Evolutionary conservation across 2,888 invertebrate genomes (phyloP).

Genomic region (Bellardia bayeri): DNA sequence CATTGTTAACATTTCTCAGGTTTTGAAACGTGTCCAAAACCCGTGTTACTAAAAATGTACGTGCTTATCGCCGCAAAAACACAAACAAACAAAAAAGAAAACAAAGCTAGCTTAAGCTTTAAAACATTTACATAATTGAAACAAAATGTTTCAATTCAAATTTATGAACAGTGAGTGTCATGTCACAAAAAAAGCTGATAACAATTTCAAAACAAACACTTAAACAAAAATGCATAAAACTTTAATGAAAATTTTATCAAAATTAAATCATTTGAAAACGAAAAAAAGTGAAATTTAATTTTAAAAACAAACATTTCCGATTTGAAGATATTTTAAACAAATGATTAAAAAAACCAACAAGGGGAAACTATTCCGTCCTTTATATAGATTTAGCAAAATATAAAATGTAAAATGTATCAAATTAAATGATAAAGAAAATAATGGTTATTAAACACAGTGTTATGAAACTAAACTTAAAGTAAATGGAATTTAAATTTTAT

Average conservation of each 20-base stretch:
- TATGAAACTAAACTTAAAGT: too few species aligned
- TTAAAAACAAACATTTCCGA: background rate
- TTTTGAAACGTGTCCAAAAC: conserved; percentile 15
- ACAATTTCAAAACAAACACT: background rate
- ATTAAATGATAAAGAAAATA: background rate
- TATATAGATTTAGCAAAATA: background rate
- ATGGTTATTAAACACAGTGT: too few species aligned
- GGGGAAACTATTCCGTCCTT: background rate
- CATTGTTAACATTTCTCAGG: background rate
- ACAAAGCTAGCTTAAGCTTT: background rate
- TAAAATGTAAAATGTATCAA: background rate
- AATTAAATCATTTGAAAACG: background rate
- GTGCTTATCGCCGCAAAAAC: conserved; percentile 4
- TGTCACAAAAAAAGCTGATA: conserved; percentile 20
- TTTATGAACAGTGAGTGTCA: background rate
- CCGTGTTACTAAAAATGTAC: conserved; percentile 17
- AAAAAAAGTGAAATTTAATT: background rate
- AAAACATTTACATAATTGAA: background rate
- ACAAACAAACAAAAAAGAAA: background rate
- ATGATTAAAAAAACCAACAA: background rate
- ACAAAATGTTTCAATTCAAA: conserved; percentile 19
- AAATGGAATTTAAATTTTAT: background rate
- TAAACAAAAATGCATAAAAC: background rate
- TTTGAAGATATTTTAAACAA: background rate
- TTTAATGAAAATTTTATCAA: background rate